phyloP scores from a whole-genome alignment of 37 sponge, comb jelly and placozoan species.

The Ianthella basta region DNA sequence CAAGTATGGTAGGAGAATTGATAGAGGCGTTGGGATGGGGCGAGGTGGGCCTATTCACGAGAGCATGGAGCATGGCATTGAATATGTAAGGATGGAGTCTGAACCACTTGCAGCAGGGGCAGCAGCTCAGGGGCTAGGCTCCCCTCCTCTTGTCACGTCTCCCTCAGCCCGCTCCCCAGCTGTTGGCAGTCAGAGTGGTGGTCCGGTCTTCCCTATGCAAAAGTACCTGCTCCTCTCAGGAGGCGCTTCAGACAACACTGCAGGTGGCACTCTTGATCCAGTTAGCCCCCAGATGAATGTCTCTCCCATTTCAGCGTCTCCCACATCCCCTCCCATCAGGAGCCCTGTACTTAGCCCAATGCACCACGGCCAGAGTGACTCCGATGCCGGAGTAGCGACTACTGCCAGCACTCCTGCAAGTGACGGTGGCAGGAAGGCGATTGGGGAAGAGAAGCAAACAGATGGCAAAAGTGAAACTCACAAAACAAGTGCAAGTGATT shows the following conservation, averaged over 20 bases:
- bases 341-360: not conserved
- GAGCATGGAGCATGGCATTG: not conserved
- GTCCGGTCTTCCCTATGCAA: too few relatives aligned
- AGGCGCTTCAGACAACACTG: not conserved
- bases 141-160: not conserved
- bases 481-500: too few relatives aligned
- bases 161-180: conserved; percentile 3
- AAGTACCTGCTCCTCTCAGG: not conserved
- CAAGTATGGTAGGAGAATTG: not conserved
- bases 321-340: conserved; percentile 23
- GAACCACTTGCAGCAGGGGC: not conserved
- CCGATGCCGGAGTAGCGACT: too few relatives aligned
- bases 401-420: too few relatives aligned
- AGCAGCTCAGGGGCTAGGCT: not conserved
- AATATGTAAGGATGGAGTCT: not conserved
- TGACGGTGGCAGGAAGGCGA: too few relatives aligned
- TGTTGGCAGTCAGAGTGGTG: too few relatives aligned
- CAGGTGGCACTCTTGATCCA: not conserved
- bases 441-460: too few relatives aligned
- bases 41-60: not conserved
- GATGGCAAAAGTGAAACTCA: too few relatives aligned
- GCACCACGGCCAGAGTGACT: too few relatives aligned
- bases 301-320: conserved; percentile 23
- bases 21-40: not conserved
- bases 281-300: conserved; percentile 10